Evolutionary conservation across 2,113 vertebrate species (phyloP), one percentile per base, ranked within the genome.

Genomic region (Aspidoscelis tigris): DNA sequence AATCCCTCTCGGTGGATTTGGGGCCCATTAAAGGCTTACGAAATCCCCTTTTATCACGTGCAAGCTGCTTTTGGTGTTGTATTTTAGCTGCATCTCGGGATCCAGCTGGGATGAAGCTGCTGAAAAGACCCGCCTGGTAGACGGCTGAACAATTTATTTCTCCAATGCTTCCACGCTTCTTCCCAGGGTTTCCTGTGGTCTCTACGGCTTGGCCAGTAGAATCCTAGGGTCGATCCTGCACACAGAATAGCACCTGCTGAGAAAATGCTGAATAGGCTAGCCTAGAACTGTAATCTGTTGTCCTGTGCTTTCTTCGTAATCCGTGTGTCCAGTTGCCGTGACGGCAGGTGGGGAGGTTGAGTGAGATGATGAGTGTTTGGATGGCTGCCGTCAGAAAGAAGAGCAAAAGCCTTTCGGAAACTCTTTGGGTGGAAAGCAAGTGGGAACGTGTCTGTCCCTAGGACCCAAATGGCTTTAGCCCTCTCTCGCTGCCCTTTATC

Each of bases 211-310:
- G 53, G 70, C 12, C 80, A 70, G 76, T 72, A 90, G 93, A 95
- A 94, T 96, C 95, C 94, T 93, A 94, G 79, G 92, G 93, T 92
- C 95, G 93, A 95, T 97, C 96, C 94, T 96, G 91, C 93, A 81
- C 92, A 41, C 58, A 71, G 84, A 88, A 83, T 70, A 89, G 76
- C 93, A 88, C 88, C 90, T 84, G 77, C 80, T 92, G 74, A 33
- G 83, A 94, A 61, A 87, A 89, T 92, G 86, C 85, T 91, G 79
- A 64, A 61, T 61, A 83, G 65, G 86, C 69, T 92, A 90, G 93
- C 71, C 88, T 92, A 93, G 89, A 69, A 89, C 90, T 91, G 88
- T 93, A 76, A 88, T 92, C 91, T 86, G 88, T 78, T 84, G 88
- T 91, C 87, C 82, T 83, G 90, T 92, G 86, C 71, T 71, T 74